Conservation (phyloP, 2,888 invertebrate species). For the Hydriomena furcata region DNA sequence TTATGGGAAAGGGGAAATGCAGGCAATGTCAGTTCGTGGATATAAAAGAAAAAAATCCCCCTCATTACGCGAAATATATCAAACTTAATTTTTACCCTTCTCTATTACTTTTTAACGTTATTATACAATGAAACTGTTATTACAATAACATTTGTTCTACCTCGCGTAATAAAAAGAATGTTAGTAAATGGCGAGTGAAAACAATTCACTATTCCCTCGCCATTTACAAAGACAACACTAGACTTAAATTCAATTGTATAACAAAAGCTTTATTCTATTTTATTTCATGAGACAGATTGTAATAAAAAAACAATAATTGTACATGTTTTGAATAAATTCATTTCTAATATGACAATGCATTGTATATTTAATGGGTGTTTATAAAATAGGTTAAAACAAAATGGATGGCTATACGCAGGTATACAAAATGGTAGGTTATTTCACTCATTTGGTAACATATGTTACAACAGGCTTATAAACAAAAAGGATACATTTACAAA, state of each 20-base stretch:
- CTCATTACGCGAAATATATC: not conserved
- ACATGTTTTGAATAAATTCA: constrained; percentile 9
- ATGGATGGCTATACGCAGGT: constrained; percentile 5
- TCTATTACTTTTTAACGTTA: no score
- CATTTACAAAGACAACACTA: not conserved
- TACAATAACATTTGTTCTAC: not conserved
- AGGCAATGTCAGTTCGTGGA: constrained; percentile 45
- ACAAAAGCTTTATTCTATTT: constrained; percentile 6
- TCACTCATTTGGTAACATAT: constrained; percentile 27
- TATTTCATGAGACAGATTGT: not conserved
- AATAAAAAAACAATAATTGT: constrained; percentile 5
- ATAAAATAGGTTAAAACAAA: not conserved
- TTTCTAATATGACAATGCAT: constrained; percentile 8
- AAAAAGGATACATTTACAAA: constrained; percentile 55
- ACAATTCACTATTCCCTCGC: constrained; percentile 9
- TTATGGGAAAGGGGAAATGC: constrained; percentile 49
- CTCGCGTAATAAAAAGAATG: not conserved
- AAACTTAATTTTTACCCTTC: no score
- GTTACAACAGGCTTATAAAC: constrained; percentile 23
- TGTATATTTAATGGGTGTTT: constrained; percentile 2
- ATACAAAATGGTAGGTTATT: constrained; percentile 15
- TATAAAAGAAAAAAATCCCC: constrained; percentile 6
- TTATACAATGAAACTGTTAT: no score
- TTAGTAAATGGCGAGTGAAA: constrained; percentile 10
- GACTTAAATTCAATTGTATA: not conserved